These are phyloP conservation scores for Archilochus colubris DNA, from an alignment of 2,113 vertebrate genomes.

Conservation along the genomic window DNA sequence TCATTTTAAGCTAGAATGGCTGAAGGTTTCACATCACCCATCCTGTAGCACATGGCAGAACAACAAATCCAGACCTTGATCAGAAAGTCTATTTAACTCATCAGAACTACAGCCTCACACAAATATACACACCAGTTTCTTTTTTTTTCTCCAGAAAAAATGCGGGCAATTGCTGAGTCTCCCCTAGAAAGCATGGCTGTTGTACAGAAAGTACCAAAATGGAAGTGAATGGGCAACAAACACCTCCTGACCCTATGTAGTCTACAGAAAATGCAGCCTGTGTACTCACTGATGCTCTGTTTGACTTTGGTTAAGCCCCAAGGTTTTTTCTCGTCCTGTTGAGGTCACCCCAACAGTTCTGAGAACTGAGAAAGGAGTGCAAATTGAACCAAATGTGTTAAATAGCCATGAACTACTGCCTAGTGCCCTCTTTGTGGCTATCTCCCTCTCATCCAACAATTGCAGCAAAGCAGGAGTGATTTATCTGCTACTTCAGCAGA, in stretches of 20 bases:
- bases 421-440: accelerated
- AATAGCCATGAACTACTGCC: background rate
- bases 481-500: conserved; percentile 1
- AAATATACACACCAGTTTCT: background rate
- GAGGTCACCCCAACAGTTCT: background rate
- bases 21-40: background rate
- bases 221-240: background rate
- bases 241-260: no score
- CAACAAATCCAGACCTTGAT: background rate
- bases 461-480: background rate
- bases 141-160: background rate
- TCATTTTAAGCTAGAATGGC: background rate
- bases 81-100: background rate
- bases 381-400: accelerated
- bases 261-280: no score
- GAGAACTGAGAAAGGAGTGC: background rate
- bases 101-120: background rate
- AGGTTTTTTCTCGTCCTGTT: no score
- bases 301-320: no score
- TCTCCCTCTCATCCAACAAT: background rate
- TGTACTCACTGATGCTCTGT: no score
- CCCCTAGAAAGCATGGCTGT: background rate
- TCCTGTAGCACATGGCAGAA: background rate
- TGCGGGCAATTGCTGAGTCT: background rate
- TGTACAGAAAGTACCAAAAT: background rate